Base-by-base conservation (phyloP, 2,888 invertebrate genomes). In the Cacoxenus indagator region DNA sequence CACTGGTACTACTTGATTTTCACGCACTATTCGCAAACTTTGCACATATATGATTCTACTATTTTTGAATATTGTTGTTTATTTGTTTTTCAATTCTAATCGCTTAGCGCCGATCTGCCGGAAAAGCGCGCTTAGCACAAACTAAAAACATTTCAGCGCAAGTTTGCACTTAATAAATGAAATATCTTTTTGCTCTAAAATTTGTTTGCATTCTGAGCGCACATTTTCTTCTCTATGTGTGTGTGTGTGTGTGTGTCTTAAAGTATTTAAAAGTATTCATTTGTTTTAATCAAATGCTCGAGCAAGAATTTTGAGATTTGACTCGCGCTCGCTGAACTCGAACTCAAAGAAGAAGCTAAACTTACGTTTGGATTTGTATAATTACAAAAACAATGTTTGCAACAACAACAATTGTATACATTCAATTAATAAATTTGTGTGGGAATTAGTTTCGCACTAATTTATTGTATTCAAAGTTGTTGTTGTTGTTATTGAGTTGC, bases 101-200 rank as follows among this genome's bases (percentile, higher is more conserved):
- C 62, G 59, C 61, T 43, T 37, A 27, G 57, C 22, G 51, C 17
- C 22, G 74, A 72, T 80, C 77, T 77, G 75, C 82, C 80, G 77
- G 75, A 78, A 75, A 68, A 70, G 75, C 75, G 74, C 66, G 83
- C 79, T 81, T 66, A 81, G 72, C 74, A 73, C 71, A 71, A 83
- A 84, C 84, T 84, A 80, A 84, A 84, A 76, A 79, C 75, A 70
- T 76, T 81, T 69, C 73, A 77, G 73, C 74, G 71, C 68, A 70
- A 75, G 76, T 75, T 69, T 73, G 67, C 70, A 74, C 75, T 84
- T 83, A 83, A 81, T 84, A 77, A 84, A 82, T 76, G 73, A 73
- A 71, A 70, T 66, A 59, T 51, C 54, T 59, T 66, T 64, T 51
- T 48, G 37, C 37, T 14, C n/a, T n/a, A n/a, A n/a, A n/a, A n/a